Evolutionary conservation across 1,140 invertebrate species (phyloP).

Genomic region (Diachasmimorpha longicaudata): DNA sequence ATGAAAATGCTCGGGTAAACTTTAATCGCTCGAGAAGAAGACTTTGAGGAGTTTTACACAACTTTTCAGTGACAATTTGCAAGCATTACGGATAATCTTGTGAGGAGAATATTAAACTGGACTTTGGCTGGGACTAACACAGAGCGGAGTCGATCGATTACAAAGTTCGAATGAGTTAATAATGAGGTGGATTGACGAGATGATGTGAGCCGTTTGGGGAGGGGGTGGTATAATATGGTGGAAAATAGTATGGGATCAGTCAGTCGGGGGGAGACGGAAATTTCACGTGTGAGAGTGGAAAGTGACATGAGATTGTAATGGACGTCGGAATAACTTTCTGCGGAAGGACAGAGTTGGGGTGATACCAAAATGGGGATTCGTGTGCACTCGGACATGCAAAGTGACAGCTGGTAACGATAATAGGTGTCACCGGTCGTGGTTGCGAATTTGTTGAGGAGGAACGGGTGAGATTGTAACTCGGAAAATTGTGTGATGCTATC

Average conservation of each 20-base stretch:
- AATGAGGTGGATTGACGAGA: neutral
- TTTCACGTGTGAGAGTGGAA: neutral
- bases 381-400: neutral
- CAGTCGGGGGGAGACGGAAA: neutral
- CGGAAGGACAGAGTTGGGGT: neutral
- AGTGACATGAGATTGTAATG: neutral
- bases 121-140: neutral
- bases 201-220: neutral
- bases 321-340: neutral
- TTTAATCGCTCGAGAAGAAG: constrained; percentile 20
- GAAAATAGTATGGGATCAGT: neutral
- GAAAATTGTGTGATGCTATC: too few relatives aligned
- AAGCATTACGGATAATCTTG: neutral
- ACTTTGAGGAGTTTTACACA: constrained; percentile 7
- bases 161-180: neutral
- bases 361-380: neutral
- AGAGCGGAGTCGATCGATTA: neutral
- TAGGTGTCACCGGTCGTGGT: neutral
- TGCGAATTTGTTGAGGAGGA: too few relatives aligned
- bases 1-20: constrained; percentile 14
- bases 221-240: neutral
- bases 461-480: too few relatives aligned
- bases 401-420: neutral
- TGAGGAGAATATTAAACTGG: neutral
- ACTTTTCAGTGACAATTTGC: constrained; percentile 22